These are phyloP conservation scores for Platycnemis pennipes DNA, from an alignment of 2,888 invertebrate species.

Conservation along the genomic window DNA sequence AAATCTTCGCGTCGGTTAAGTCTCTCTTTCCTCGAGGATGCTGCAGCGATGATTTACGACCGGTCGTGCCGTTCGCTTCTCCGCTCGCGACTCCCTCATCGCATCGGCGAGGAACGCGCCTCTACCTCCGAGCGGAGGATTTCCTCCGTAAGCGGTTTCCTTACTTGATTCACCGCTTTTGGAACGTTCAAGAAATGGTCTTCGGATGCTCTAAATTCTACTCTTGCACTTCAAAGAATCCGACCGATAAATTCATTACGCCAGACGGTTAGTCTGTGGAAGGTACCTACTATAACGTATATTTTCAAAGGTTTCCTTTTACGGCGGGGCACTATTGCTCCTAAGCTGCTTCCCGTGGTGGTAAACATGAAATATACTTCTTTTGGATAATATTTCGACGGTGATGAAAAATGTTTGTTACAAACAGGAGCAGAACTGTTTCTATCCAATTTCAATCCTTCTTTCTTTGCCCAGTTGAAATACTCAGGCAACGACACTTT, in stretches of 20 bases:
- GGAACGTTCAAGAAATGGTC: neutral
- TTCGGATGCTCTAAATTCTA: neutral
- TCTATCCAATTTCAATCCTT: no score
- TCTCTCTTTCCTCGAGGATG: slow-evolving; percentile 7
- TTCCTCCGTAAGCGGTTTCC: slow-evolving; percentile 3
- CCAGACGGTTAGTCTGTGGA: neutral
- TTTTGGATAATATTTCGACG: no score
- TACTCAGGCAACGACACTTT: no score
- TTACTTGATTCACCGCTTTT: neutral
- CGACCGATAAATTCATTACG: neutral
- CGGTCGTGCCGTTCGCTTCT: neutral
- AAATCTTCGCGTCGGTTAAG: neutral
- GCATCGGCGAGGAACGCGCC: neutral
- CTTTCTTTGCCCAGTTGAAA: no score
- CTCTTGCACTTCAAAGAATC: neutral
- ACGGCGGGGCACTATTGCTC: no score
- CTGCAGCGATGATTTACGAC: neutral
- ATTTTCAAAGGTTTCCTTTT: no score
- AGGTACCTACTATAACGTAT: no score
- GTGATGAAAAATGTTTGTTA: no score
- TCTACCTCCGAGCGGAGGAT: neutral
- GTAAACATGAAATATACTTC: no score
- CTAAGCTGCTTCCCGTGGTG: no score
- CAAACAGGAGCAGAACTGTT: no score
- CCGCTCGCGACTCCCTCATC: neutral